A percentile compares a stretch with the other conserved stretches of the same genome.
phyloP scores from a whole-genome alignment of 1,140 invertebrate species.

The Wiebesia pumilae region DNA sequence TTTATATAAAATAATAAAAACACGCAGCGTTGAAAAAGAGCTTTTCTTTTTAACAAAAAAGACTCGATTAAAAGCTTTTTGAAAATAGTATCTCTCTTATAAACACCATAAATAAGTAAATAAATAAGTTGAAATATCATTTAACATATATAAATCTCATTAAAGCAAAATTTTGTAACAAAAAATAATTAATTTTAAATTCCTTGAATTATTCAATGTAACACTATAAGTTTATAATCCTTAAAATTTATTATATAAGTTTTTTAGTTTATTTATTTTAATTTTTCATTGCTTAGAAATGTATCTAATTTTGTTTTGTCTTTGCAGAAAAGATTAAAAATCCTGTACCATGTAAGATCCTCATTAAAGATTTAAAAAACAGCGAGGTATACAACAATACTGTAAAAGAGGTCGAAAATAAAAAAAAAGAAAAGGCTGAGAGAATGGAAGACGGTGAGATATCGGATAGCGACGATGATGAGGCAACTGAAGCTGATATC shows the following conservation, averaged over 20 bases:
- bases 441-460: constrained; percentile 80
- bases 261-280: constrained; percentile 18
- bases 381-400: constrained; percentile 81
- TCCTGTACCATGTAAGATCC: constrained; percentile 70
- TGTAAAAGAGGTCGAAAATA: constrained; percentile 80
- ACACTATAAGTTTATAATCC: not conserved
- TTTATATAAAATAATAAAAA: too few relatives aligned
- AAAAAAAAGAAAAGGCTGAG: constrained; percentile 78
- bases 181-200: not conserved
- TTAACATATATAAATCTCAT: too few relatives aligned
- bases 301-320: constrained; percentile 38
- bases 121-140: too few relatives aligned
- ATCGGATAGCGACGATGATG: constrained; percentile 76
- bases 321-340: constrained; percentile 69
- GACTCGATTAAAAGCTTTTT: too few relatives aligned
- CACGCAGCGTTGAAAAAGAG: too few relatives aligned
- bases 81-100: too few relatives aligned
- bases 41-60: too few relatives aligned
- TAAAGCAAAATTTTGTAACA: too few relatives aligned
- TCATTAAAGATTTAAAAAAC: constrained; percentile 81
- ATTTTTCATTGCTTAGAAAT: constrained; percentile 53
- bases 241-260: constrained; percentile 36
- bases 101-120: too few relatives aligned
- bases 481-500: constrained; percentile 75
- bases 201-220: too few relatives aligned